Evolutionary conservation across 1,140 invertebrate species (phyloP).

Genomic region (Charaxes varanes): DNA sequence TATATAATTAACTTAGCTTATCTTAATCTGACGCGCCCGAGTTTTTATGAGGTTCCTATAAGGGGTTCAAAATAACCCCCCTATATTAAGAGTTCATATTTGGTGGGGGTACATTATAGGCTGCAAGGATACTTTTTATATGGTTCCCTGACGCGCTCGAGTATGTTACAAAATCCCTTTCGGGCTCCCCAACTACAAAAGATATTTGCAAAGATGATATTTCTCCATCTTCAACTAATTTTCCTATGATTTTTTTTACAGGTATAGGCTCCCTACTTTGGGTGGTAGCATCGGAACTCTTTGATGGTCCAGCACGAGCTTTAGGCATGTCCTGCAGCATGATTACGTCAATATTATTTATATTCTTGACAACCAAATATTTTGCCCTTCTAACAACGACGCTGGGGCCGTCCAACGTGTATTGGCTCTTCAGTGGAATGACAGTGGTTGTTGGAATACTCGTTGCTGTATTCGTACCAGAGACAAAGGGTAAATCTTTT

Average conservation of each 20-base stretch:
- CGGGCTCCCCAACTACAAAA: not conserved
- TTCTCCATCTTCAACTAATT: not conserved
- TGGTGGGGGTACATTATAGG: no score
- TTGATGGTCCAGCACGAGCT: constrained; percentile 5
- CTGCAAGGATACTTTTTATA: no score
- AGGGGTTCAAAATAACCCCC: no score
- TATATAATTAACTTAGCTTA: no score
- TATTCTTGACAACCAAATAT: constrained; percentile 6
- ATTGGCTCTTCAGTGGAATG: constrained; percentile 16
- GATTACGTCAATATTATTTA: not conserved
- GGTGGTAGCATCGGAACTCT: constrained; percentile 1
- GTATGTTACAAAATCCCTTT: no score
- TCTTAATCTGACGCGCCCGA: no score
- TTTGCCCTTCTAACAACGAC: constrained; percentile 13
- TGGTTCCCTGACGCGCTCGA: no score
- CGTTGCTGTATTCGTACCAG: constrained; percentile 15
- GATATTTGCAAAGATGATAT: not conserved
- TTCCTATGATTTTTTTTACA: not conserved
- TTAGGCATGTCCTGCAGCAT: constrained; percentile 1
- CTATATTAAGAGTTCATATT: no score
- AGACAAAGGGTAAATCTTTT: constrained; percentile 24
- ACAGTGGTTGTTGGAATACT: constrained; percentile 12
- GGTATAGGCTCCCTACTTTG: not conserved
- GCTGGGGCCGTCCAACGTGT: constrained; percentile 10
- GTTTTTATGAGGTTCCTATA: no score